Evolutionary conservation across 2,888 invertebrate species (phyloP).

Genomic region (Campaea margaritaria): DNA sequence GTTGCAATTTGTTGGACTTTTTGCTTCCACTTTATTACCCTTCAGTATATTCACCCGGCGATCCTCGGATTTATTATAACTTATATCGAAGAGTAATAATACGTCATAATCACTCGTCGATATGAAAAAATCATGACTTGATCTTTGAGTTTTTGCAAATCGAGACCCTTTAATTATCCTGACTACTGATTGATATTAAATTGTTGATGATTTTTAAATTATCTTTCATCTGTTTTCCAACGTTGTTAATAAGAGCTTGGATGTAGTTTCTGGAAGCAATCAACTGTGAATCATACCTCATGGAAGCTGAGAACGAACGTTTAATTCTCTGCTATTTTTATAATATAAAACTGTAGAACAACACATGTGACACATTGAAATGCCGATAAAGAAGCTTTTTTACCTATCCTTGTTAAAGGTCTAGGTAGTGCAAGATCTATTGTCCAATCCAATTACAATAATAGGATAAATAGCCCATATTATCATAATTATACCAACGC

Average conservation of each 20-base stretch:
- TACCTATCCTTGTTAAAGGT: too few species aligned
- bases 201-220: conserved; percentile 26
- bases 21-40: conserved; percentile 35
- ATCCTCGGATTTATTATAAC: conserved; percentile 3
- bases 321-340: too few species aligned
- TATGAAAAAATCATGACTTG: conserved; percentile 17
- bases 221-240: background rate
- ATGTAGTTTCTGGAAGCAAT: conserved; percentile 21
- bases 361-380: too few species aligned
- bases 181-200: conserved; percentile 12
- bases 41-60: background rate
- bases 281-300: conserved; percentile 20
- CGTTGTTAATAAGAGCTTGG: conserved; percentile 3
- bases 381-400: too few species aligned
- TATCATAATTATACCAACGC: too few species aligned
- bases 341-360: too few species aligned
- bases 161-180: conserved; percentile 11
- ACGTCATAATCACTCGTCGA: too few species aligned
- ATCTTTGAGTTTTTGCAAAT: conserved; percentile 25
- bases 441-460: too few species aligned
- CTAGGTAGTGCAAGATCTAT: too few species aligned
- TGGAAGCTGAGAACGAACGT: too few species aligned
- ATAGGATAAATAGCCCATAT: too few species aligned
- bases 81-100: background rate
- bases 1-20: conserved; percentile 37